Base-by-base conservation (phyloP, 2,888 invertebrate species). In the Arge pagana region DNA sequence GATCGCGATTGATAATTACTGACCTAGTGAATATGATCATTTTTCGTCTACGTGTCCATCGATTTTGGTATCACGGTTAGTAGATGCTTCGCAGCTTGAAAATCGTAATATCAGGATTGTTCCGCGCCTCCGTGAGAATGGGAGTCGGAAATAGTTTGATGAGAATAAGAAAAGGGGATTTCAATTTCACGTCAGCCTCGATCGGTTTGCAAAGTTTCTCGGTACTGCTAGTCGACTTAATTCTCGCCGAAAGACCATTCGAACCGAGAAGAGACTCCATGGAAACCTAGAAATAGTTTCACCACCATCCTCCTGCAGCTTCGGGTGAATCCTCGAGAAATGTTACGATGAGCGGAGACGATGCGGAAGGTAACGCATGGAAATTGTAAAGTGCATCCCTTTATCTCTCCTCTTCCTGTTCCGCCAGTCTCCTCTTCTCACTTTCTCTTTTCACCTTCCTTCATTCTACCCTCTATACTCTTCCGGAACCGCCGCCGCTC, bases 311-410 rank as follows among this genome's bases (percentile, higher is more conserved):
- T 45, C 15, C 33, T 45, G 15, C 16, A 33, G n/a, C n/a, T n/a
- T n/a, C n/a, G n/a, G n/a, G 33, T 45, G 30, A 45, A 33, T 45
- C 33, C 28, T 13, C n/a, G n/a, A n/a, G n/a, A n/a, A n/a, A n/a
- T n/a, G n/a, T n/a, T n/a, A n/a, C n/a, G n/a, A 33, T 23, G 28
- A 21, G 42, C n/a, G 30, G n/a, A 18, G 11, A 23, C 31, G 45
- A 45, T 35, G 35, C 11, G 31, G n/a, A 45, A 45, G 45, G 33
- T 45, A 45, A 45, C 45, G 45, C 33, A 45, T 45, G 45, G 45
- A 45, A 45, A 45, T 45, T 45, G 45, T 33, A 45, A 33, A 45
- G 45, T 45, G 45, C 45, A 45, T 45, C 45, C 24, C 15, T n/a
- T 24, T n/a, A n/a, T n/a, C n/a, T n/a, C n/a, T n/a, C n/a, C n/a